Evolutionary conservation across 2,113 vertebrate species (phyloP).

Genomic region (Brachyistius frenatus): DNA sequence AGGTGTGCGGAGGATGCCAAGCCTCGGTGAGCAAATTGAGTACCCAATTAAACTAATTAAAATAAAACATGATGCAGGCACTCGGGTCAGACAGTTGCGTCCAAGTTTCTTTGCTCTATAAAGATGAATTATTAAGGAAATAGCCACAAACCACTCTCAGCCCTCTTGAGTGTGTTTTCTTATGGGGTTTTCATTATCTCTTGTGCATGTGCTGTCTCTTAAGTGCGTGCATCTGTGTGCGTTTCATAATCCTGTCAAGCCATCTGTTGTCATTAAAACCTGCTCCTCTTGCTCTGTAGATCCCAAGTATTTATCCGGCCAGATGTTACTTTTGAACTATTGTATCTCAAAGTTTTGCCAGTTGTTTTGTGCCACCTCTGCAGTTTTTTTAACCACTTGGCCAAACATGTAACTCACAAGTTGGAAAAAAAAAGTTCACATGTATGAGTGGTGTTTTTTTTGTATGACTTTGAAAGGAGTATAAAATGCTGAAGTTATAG

Average conservation of each 20-base stretch:
- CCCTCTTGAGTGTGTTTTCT: conserved; percentile 1
- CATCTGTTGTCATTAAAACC: conserved; percentile 78
- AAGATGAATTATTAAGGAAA: conserved; percentile 64
- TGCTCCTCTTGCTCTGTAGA: conserved; percentile 42
- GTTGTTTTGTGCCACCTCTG: conserved; percentile 8
- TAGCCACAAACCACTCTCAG: conserved; percentile 18
- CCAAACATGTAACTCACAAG: neutral
- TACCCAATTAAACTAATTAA: conserved; percentile 69
- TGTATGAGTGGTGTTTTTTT: neutral
- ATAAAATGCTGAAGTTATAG: neutral
- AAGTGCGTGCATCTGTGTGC: conserved; percentile 25
- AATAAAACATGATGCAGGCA: conserved; percentile 58
- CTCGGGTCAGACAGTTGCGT: conserved; percentile 42
- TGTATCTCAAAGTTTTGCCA: conserved; percentile 33
- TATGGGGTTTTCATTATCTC: conserved; percentile 32
- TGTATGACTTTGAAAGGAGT: neutral
- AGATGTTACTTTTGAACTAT: conserved; percentile 43
- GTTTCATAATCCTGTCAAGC: conserved; percentile 65
- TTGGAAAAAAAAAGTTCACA: conserved; percentile 3
- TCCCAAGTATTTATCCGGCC: conserved; percentile 40
- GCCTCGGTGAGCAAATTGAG: conserved; percentile 49
- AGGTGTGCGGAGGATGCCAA: conserved; percentile 52
- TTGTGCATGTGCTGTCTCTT: conserved; percentile 30
- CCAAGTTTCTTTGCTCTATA: conserved; percentile 59
- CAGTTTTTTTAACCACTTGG: neutral